phyloP scores from a whole-genome alignment of 1,140 invertebrate species.

The Drosophila suzukii region DNA sequence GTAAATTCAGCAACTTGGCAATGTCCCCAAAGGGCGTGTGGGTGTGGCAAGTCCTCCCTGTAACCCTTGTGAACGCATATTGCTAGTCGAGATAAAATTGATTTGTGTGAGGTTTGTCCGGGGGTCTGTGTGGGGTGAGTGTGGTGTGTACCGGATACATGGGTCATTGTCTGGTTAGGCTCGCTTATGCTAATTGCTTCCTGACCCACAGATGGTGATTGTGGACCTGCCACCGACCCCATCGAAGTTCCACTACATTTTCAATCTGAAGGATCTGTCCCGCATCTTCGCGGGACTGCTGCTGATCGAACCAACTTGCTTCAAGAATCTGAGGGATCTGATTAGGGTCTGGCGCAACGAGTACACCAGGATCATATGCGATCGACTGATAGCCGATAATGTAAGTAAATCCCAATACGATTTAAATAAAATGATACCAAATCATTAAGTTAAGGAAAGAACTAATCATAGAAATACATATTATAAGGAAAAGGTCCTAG shows the following conservation, averaged over 20 bases:
- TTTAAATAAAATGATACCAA: too few relatives aligned
- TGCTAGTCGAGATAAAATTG: slow-evolving; percentile 81
- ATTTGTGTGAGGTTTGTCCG: slow-evolving; percentile 67
- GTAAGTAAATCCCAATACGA: slow-evolving; percentile 59
- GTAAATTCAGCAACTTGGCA: slow-evolving; percentile 71
- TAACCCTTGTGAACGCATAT: slow-evolving; percentile 67
- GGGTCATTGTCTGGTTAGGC: slow-evolving; percentile 14
- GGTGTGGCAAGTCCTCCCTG: slow-evolving; percentile 20
- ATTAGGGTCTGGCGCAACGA: slow-evolving; percentile 96
- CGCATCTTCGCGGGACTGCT: slow-evolving; percentile 92
- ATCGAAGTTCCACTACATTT: slow-evolving; percentile 97
- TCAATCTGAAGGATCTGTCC: slow-evolving; percentile 95
- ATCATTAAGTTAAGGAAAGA: too few relatives aligned
- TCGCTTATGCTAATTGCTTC: slow-evolving; percentile 62
- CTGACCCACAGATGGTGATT: slow-evolving; percentile 86
- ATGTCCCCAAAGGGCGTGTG: slow-evolving; percentile 6
- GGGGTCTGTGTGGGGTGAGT: slow-evolving; percentile 6
- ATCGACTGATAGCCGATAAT: slow-evolving; percentile 90
- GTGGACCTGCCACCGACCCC: slow-evolving; percentile 94
- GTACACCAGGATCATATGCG: slow-evolving; percentile 93
- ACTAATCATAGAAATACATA: not conserved
- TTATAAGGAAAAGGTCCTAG: not conserved
- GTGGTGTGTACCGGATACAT: slow-evolving; percentile 4
- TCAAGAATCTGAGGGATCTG: slow-evolving; percentile 89
- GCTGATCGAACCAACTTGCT: slow-evolving; percentile 89